Base-by-base conservation (phyloP, 2,797 vertebrate genomes). In the Cynodonichthys magdalenae region DNA sequence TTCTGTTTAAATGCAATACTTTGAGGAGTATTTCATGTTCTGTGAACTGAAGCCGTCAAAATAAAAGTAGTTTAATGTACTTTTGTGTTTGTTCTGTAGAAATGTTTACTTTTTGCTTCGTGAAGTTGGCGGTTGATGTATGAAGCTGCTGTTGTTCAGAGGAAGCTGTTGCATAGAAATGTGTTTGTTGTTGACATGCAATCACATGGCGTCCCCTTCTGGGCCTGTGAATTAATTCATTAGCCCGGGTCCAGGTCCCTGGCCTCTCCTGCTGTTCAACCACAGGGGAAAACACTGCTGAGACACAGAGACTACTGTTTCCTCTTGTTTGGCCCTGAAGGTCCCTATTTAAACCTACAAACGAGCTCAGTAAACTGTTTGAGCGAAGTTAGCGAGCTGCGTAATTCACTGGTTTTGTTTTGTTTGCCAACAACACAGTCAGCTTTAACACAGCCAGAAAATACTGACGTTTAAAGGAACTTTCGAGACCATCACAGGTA, bases 231-330 rank as follows among this genome's bases (percentile, higher is more conserved):
- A 84, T 87, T 73, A 72, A 31, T 69, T 82, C 82, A 89, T 90
- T 89, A 81, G 84, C 62, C 66, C 20, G 31, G 57, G 73, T 83
- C 85, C 53, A 80, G 42, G 71, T 87, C 79, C 71, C 75, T 0
- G 14, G 70, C 76, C 75, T 74, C 66, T 70, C 62, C 63, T 61
- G 68, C 65, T 80, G 77, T 71, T 73, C 56, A 82, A 62, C 83
- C 84, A 73, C 67, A 31, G 45, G 65, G 71, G 71, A 56, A 69
- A 83, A 56, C 75, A 63, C 76, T 56, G 71, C 61, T 15, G 82
- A 74, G 64, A 90, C 83, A 87, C 65, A 83, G 64, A 39, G 67
- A 59, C 80, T 51, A 67, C 71, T 89, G 82, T 85, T 84, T 81
- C 66, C 66, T 27, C 41, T 63, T 60, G 74, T 77, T 82, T 69